A percentile compares a stretch with the other conserved stretches of the same genome.
Conservation (phyloP, 2,797 vertebrate species). For the Alca torda region DNA sequence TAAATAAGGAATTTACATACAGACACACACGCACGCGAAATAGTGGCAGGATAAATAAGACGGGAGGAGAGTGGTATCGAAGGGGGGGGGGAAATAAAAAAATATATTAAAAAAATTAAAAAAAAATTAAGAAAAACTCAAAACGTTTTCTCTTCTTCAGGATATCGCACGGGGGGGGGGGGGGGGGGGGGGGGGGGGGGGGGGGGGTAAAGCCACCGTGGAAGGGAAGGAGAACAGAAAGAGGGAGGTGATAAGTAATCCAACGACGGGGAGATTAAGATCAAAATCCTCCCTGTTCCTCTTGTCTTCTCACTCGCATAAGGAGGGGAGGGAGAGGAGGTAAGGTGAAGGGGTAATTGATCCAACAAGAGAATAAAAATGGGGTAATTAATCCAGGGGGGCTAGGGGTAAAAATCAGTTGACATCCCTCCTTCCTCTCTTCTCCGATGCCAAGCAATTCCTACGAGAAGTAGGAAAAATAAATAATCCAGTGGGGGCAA, state of each 20-base stretch:
- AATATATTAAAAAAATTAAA: neutral
- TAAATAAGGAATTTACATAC: constrained; percentile 65
- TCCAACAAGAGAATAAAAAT: constrained; percentile 40
- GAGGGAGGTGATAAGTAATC: constrained; percentile 58
- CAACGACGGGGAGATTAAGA: constrained; percentile 55
- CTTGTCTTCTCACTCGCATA: constrained; percentile 60
- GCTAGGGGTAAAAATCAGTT: constrained; percentile 54
- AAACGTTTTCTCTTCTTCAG: constrained; percentile 54
- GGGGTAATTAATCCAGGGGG: constrained; percentile 53
- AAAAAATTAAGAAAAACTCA: neutral
- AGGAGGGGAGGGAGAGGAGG: constrained; percentile 51
- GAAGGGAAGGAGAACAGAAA: constrained; percentile 53
- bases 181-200: neutral
- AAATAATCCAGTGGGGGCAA: constrained; percentile 71
- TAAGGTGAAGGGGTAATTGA: constrained; percentile 61
- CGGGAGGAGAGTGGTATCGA: neutral
- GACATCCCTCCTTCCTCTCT: constrained; percentile 58
- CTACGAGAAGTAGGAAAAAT: constrained; percentile 42
- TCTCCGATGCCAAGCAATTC: constrained; percentile 35
- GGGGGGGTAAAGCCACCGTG: constrained; percentile 5
- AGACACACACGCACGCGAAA: constrained; percentile 14
- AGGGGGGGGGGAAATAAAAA: neutral
- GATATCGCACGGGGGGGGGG: neutral
- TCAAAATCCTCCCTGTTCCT: constrained; percentile 66
- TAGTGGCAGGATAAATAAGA: constrained; percentile 25